These are phyloP conservation scores for Chalcosyrphus nemorum DNA, from an alignment of 2,888 invertebrate genomes.

Conservation along the genomic window DNA sequence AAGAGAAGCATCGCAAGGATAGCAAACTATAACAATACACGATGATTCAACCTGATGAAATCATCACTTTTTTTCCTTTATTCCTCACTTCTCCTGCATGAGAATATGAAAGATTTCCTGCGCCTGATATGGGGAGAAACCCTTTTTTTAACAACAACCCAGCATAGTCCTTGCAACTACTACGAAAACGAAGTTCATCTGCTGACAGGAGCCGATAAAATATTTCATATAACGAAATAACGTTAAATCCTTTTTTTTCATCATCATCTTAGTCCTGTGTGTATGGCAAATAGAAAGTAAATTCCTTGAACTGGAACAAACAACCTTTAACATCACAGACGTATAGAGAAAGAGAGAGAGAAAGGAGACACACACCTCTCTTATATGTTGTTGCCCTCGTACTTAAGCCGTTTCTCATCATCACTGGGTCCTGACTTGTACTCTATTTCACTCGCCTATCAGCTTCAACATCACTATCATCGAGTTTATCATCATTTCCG, in stretches of 20 bases:
- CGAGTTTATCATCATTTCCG: constrained; percentile 69
- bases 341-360: too few relatives aligned
- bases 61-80: constrained; percentile 57
- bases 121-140: constrained; percentile 11
- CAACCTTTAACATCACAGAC: too few relatives aligned
- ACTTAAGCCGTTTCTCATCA: constrained; percentile 16
- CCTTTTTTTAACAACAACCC: constrained; percentile 10
- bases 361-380: too few relatives aligned
- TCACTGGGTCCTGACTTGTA: not conserved
- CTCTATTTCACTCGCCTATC: constrained; percentile 38
- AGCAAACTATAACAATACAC: constrained; percentile 50
- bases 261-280: not conserved
- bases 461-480: constrained; percentile 45
- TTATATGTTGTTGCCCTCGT: too few relatives aligned
- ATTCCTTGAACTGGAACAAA: constrained; percentile 60
- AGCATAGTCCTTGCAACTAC: constrained; percentile 25
- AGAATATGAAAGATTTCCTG: constrained; percentile 20
- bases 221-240: constrained; percentile 48
- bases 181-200: constrained; percentile 44
- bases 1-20: constrained; percentile 24
- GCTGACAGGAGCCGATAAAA: constrained; percentile 69
- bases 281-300: constrained; percentile 52
- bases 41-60: constrained; percentile 67
- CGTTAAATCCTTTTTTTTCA: constrained; percentile 32
- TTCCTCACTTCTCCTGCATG: constrained; percentile 16